Conservation (phyloP, 2,888 invertebrate species). For the Cylloceria caligata region DNA sequence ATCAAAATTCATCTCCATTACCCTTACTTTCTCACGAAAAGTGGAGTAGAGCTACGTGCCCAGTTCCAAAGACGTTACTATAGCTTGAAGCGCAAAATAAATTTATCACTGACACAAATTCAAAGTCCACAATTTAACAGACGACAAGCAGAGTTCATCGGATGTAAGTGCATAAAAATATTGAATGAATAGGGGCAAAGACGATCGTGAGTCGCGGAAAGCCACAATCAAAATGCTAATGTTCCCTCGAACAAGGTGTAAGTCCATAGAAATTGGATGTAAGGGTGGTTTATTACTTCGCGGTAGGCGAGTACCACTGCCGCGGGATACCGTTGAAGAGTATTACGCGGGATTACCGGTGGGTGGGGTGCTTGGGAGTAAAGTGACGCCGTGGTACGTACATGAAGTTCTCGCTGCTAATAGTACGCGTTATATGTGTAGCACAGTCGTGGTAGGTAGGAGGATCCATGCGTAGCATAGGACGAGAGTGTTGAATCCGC, state of each 20-base stretch:
- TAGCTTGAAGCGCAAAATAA: conserved; percentile 5
- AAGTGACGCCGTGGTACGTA: conserved; percentile 58
- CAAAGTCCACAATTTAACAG: not conserved
- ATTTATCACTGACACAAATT: not conserved
- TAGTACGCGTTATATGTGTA: not conserved
- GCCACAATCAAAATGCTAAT: conserved; percentile 83
- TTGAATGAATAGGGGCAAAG: conserved; percentile 42
- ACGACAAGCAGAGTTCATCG: conserved; percentile 12
- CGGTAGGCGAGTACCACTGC: conserved; percentile 65
- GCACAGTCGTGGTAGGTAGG: conserved; percentile 19
- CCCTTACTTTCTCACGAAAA: no score
- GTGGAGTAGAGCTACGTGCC: no score
- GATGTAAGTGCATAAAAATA: not conserved
- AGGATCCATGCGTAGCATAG: conserved; percentile 9
- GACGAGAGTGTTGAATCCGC: conserved; percentile 73
- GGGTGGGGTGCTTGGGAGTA: conserved; percentile 36
- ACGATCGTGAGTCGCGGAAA: conserved; percentile 66
- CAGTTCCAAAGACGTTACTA: no score
- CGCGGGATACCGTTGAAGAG: conserved; percentile 77
- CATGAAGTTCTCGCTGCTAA: conserved; percentile 36
- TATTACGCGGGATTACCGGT: conserved; percentile 82
- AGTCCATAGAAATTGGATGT: conserved; percentile 83
- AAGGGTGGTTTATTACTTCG: conserved; percentile 79
- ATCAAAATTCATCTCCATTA: no score
- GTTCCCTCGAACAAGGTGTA: conserved; percentile 79